Evolutionary conservation across 2,797 vertebrate genomes (phyloP), one percentile per base, ranked within the genome.

Genomic region (Acridotheres tristis): DNA sequence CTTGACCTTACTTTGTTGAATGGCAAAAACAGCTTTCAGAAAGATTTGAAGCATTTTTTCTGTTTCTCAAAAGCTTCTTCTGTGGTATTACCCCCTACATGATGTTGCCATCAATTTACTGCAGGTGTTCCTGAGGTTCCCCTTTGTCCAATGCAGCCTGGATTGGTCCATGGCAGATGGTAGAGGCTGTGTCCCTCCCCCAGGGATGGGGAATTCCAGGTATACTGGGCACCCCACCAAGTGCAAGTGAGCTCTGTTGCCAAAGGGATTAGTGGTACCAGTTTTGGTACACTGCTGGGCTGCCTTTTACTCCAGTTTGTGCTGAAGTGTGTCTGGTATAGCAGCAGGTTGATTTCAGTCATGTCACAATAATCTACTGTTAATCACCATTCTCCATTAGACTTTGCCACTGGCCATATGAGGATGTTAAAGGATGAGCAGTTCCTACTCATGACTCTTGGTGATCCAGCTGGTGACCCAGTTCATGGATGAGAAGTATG

Each of bases 241-340:
- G 32, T 51, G n/a, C 43, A 34, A 51, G 21, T 0, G 0, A 85
- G 16, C 43, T 51, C 17, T 34, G 0, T 62, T 22, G 7, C 43
- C 26, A 66, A 9, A 58, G 18, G 26, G 16, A 32, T 47, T 11
- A 45, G 29, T 30, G 15, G 2, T 51, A 40, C 5, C 21, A 26
- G 25, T 45, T 68, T n/a, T 51, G 62, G 21, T 42, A 23, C 43
- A 20, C 11, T 40, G 23, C 16, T 40, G n/a, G 10, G 20, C 66
- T 89, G 47, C 58, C 20, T 68, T 61, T 34, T 32, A 26, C 36
- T 69, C 50, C 23, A 43, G 32, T 42, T 88, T 1, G 0, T 67
- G 13, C 30, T 45, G 53, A 26, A 34, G 29, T 0, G 2, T 23
- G 32, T 38, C 23, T 23, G 2, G 23, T 40, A 16, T 6, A 54